Percentiles rank a stretch among this genome's conserved stretches.
Evolutionary conservation across 30 jellyfish, hydroid and myxozoan genomes (phyloP).

Genomic region (Sanderia malayensis): DNA sequence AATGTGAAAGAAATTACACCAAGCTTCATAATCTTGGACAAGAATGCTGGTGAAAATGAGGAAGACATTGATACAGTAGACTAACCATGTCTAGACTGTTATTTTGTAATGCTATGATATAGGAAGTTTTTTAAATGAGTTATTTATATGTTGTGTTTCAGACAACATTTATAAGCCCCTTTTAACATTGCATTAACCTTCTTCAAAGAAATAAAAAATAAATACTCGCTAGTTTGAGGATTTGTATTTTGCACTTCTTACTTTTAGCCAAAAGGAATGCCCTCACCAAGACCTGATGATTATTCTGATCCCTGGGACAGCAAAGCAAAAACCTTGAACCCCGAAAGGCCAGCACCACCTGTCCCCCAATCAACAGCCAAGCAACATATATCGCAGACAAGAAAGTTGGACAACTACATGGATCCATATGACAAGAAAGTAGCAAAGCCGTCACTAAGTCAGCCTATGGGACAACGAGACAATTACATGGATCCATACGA

Average conservation of each 20-base stretch:
- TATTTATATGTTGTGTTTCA: too few species aligned
- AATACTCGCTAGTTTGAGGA: neutral
- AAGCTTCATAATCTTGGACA: too few species aligned
- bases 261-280: constrained; percentile 27
- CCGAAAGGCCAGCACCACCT: too few species aligned
- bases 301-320: constrained; percentile 93
- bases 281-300: constrained; percentile 43
- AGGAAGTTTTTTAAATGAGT: too few species aligned
- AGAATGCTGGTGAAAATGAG: too few species aligned
- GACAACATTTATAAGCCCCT: too few species aligned
- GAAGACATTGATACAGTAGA: too few species aligned
- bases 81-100: too few species aligned
- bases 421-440: constrained; percentile 48
- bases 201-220: too few species aligned
- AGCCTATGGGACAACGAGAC: constrained; percentile 26
- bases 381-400: constrained; percentile 7
- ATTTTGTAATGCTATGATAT: too few species aligned
- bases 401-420: constrained; percentile 49
- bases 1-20: too few species aligned
- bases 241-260: neutral
- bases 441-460: constrained; percentile 1
- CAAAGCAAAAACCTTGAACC: neutral
- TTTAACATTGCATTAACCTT: too few species aligned
- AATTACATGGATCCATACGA: constrained; percentile 86
- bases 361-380: neutral